Base-by-base conservation (phyloP, 2,113 vertebrate species). In the Notechis scutatus region DNA sequence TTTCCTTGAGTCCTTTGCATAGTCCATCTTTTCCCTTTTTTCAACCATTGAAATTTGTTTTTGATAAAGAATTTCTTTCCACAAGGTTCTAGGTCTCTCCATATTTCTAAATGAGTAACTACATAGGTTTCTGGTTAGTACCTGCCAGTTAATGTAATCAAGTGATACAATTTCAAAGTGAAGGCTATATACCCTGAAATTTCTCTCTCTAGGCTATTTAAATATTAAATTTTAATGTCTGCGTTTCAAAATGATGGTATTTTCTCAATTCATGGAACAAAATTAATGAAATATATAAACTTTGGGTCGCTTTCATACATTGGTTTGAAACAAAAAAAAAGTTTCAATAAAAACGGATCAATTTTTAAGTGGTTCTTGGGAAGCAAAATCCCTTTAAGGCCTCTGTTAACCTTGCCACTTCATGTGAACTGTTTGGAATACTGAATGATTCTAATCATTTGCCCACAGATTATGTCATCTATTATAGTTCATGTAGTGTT, bases 401-500 rank as follows among this genome's bases (percentile, higher is more conserved):
- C 18, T 81, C 7, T 47, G 11, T 50, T 85, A 57, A 86, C 20
- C 42, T 90, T 85, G 4, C 39, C 24, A 47, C 34, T 23, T 87
- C 55, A 47, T 86, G 6, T 90, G 85, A 85, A 93, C 47, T 21
- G 3, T 64, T 54, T 11, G 12, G 24, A 54, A 29, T 29, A 23
- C 14, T 1, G 24, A 52, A 34, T 90, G 29, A 34, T 69, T 90
- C n/a, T 26, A 42, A 55, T 52, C 18, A 29, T 45, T 86, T 87
- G n/a, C 29, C 45, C 56, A 64, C 29, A 64, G 59, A 39, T 39
- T 34, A 89, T 81, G 92, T 89, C 52, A 74, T 11, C 24, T 21
- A 10, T 9, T 21, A 52, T 8, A 39, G 34, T 97, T 97, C 96
- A 96, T 39, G 74, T 74, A 81, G 85, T 74, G 61, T 59, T 64